Evolutionary conservation across 2,113 vertebrate genomes (phyloP).

Genomic region (Apodemus speciosus): DNA sequence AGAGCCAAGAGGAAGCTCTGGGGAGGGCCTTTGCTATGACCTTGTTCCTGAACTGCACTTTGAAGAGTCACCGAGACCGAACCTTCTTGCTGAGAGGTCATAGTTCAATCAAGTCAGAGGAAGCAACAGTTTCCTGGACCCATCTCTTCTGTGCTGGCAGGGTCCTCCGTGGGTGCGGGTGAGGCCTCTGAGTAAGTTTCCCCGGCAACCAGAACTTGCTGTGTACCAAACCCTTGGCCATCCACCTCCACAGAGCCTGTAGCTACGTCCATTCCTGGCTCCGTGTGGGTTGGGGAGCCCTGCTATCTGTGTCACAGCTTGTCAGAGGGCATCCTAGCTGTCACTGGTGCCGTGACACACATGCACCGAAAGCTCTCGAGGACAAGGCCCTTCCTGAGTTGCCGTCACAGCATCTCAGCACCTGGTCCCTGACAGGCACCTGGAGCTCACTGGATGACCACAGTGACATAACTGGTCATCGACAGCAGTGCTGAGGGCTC

Average conservation of each 20-base stretch:
- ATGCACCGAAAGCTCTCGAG: not conserved
- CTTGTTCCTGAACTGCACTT: not conserved
- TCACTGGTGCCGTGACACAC: not conserved
- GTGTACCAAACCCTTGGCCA: not conserved
- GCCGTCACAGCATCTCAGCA: fast-evolving
- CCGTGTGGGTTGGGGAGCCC: not conserved
- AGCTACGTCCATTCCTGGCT: fast-evolving
- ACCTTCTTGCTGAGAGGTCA: not conserved
- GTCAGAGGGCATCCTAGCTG: not conserved
- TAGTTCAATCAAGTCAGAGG: not conserved
- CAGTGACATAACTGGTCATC: fast-evolving
- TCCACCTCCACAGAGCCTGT: not conserved
- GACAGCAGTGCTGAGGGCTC: fast-evolving
- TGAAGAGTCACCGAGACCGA: not conserved
- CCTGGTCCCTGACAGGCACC: not conserved
- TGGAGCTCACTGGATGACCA: fast-evolving
- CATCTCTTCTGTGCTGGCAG: fast-evolving
- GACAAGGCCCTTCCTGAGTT: not conserved
- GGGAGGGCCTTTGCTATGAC: no score
- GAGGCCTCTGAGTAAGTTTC: not conserved
- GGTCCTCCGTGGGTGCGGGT: not conserved
- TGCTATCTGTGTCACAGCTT: not conserved
- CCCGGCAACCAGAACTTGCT: not conserved
- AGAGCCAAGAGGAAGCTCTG: not conserved
- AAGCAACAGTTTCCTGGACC: not conserved